These are phyloP conservation scores for Conus canariensis DNA, from an alignment of 2,888 invertebrate genomes.

Conservation along the genomic window DNA sequence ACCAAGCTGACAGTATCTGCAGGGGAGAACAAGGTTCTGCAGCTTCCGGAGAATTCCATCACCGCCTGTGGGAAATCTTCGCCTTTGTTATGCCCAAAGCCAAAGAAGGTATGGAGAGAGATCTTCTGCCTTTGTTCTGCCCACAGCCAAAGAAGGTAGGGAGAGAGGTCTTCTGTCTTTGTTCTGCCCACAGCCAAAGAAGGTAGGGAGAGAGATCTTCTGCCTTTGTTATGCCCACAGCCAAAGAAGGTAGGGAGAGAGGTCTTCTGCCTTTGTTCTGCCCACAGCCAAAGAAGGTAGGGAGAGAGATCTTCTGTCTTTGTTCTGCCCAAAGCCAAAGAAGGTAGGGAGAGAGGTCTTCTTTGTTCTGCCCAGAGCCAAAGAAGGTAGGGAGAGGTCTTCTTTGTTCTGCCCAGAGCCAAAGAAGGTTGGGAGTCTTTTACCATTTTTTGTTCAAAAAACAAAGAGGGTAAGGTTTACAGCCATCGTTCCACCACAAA, in stretches of 20 bases:
- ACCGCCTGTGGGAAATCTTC: too few relatives aligned
- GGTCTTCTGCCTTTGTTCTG: not conserved
- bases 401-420: conserved; percentile 80
- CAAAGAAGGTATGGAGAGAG: conserved; percentile 82
- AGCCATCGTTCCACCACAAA: too few relatives aligned
- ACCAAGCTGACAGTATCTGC: conserved; percentile 77
- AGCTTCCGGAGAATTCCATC: conserved; percentile 90
- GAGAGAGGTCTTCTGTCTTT: not conserved
- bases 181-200: not conserved
- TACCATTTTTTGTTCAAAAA: too few relatives aligned
- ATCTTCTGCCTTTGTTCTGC: conserved; percentile 86
- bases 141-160: conserved; percentile 85
- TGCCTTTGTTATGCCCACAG: not conserved
- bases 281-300: too few relatives aligned
- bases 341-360: conserved; percentile 79
- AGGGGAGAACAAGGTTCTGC: conserved; percentile 79
- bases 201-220: not conserved
- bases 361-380: conserved; percentile 81
- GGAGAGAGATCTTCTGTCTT: conserved; percentile 83
- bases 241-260: not conserved
- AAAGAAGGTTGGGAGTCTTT: conserved; percentile 81
- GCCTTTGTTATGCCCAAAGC: conserved; percentile 90
- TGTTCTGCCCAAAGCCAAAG: conserved; percentile 87
- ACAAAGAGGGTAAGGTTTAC: too few relatives aligned
- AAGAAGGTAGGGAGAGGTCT: conserved; percentile 81